Evolutionary conservation across 2,888 invertebrate genomes (phyloP).

Genomic region (Tribolium freemani): DNA sequence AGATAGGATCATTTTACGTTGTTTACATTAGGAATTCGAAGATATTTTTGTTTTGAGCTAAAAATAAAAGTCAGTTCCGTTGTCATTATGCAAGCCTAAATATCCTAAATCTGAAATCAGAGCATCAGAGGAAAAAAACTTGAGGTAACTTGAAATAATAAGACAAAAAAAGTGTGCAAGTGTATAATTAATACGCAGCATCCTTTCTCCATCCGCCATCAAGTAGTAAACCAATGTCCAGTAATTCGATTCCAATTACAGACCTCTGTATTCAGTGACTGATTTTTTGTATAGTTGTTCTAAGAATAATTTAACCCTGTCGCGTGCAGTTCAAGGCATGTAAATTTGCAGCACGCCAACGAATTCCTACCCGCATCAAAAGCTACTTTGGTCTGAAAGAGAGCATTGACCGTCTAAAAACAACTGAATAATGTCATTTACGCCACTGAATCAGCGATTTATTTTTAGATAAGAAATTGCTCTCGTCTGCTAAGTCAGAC

Average conservation of each 20-base stretch:
- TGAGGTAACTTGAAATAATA: background rate
- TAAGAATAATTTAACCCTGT: conserved; percentile 62
- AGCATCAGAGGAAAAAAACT: background rate
- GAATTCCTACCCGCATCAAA: conserved; percentile 58
- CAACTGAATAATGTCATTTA: conserved; percentile 60
- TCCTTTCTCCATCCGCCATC: background rate
- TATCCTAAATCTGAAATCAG: too few species aligned
- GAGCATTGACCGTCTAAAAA: conserved; percentile 63
- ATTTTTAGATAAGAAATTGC: conserved; percentile 57
- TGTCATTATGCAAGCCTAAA: too few species aligned
- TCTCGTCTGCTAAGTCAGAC: conserved; percentile 33
- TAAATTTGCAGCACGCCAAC: conserved; percentile 61
- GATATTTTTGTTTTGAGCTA: too few species aligned
- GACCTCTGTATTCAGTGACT: conserved; percentile 6
- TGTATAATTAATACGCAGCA: background rate
- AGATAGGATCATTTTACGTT: background rate
- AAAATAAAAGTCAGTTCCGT: too few species aligned
- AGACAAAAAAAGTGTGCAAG: background rate
- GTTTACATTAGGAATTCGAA: background rate
- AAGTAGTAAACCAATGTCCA: background rate
- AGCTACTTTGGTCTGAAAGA: conserved; percentile 56
- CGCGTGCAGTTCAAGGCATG: conserved; percentile 61
- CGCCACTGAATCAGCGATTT: conserved; percentile 59
- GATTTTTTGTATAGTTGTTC: conserved; percentile 46
- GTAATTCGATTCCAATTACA: conserved; percentile 28